Conservation (phyloP, 1,140 invertebrate genomes). For the Onthophagus taurus region DNA sequence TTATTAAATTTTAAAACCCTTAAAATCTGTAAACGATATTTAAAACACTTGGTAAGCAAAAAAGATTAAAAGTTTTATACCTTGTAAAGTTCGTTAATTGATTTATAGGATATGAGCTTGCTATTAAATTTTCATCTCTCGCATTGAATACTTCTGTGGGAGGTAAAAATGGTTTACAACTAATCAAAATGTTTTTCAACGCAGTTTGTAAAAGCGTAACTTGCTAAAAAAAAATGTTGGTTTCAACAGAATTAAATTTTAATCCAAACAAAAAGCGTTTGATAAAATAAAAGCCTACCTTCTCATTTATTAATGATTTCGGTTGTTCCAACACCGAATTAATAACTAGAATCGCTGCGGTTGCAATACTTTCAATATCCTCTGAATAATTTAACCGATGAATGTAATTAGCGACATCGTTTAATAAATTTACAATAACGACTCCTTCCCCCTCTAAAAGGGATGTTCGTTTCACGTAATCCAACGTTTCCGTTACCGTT, state of each 20-base stretch:
- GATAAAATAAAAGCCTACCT: constrained; percentile 2
- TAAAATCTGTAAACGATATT: not conserved
- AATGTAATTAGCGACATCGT: constrained; percentile 43
- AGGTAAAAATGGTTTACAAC: constrained; percentile 6
- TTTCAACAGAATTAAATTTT: not conserved
- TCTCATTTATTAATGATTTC: constrained; percentile 39
- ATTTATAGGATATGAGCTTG: constrained; percentile 2
- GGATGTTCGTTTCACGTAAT: constrained; percentile 21
- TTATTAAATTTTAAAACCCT: not conserved
- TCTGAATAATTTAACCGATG: constrained; percentile 18
- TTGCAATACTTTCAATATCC: too few species aligned
- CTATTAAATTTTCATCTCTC: not conserved
- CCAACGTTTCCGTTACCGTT: constrained; percentile 39
- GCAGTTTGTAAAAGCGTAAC: constrained; percentile 1
- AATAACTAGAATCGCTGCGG: constrained; percentile 40
- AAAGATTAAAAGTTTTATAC: not conserved
- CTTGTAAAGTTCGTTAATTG: constrained; percentile 7
- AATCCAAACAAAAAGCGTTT: not conserved
- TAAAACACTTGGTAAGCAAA: not conserved
- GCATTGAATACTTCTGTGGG: constrained; percentile 3
- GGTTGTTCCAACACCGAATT: constrained; percentile 40
- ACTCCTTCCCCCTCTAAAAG: constrained; percentile 49
- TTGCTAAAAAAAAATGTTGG: constrained; percentile 5
- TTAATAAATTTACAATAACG: constrained; percentile 40
- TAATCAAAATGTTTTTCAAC: not conserved